Evolutionary conservation across 2,797 vertebrate genomes (phyloP), one percentile per base, ranked within the genome.

Genomic region (Myotis vivesi): DNA sequence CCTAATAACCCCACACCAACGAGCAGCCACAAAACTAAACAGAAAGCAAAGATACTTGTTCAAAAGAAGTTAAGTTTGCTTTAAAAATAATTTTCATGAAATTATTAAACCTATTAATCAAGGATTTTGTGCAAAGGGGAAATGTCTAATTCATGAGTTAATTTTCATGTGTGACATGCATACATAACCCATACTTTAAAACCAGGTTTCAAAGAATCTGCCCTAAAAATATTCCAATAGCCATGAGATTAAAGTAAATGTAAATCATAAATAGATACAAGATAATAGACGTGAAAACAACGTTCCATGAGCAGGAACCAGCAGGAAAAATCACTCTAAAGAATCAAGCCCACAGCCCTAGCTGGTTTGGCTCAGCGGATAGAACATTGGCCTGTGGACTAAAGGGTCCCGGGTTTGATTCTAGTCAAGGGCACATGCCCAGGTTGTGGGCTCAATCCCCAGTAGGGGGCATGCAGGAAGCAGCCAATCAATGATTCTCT

Each of bases 21-120:
- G 68, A 98, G 91, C 64, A 98, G 97, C 98, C 98, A 98, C 93
- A 98, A 88, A 46, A 98, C 98, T 98, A 96, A 98, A 97, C 0
- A 97, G 28, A 97, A 89, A 87, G 36, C 69, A 86, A 36, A 82
- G n/a, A 93, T 20, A 41, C 28, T 64, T 73, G 19, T 87, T 85
- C 84, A 66, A 85, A 72, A 92, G 28, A 82, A 89, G 66, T 1
- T 69, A 72, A 77, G 49, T 33, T 91, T 51, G 0, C 8, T 55
- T 92, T n/a, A 91, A 89, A 88, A 93, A 85, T 75, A 49, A 73
- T 59, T 68, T 87, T 87, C 88, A 87, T 53, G 59, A 44, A 85
- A 90, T 62, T 71, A 80, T 8, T 87, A 8, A 93, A 77, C 53
- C 59, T 95, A 75, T 38, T 84, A 28, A 20, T 9, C 8, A 68